Conservation (phyloP, 2,888 invertebrate genomes). For the Timema cristinae region DNA sequence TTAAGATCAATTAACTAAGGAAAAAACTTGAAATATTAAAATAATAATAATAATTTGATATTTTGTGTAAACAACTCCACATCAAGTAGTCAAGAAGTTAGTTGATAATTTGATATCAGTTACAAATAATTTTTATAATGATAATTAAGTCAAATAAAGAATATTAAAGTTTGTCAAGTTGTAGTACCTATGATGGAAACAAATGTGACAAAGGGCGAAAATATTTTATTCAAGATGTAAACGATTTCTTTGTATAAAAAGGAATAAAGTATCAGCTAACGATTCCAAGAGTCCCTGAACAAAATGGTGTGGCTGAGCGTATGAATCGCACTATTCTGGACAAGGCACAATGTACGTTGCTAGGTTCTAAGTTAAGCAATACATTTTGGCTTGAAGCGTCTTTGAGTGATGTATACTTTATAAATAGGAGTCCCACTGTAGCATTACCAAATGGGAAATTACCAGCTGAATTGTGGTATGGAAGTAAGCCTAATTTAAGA, state of each 20-base stretch:
- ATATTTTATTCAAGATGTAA: constrained; percentile 3
- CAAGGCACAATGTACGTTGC: constrained; percentile 2
- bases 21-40: no score
- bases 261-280: constrained; percentile 6
- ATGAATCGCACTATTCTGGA: constrained; percentile 5
- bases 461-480: constrained; percentile 2
- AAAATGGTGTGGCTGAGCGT: constrained; percentile 2
- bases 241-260: neutral
- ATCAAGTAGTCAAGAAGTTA: no score
- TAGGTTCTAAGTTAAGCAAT: neutral
- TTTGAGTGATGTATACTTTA: neutral
- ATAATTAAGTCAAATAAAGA: no score
- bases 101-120: no score
- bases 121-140: no score
- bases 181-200: no score
- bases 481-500: neutral
- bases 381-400: neutral
- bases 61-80: no score
- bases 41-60: no score
- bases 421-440: no score
- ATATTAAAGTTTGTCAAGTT: no score
- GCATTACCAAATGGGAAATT: neutral
- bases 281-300: neutral
- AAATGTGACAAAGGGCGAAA: neutral
- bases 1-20: no score